Conservation (phyloP, 1,140 invertebrate genomes). For the Eubasilissa regina region DNA sequence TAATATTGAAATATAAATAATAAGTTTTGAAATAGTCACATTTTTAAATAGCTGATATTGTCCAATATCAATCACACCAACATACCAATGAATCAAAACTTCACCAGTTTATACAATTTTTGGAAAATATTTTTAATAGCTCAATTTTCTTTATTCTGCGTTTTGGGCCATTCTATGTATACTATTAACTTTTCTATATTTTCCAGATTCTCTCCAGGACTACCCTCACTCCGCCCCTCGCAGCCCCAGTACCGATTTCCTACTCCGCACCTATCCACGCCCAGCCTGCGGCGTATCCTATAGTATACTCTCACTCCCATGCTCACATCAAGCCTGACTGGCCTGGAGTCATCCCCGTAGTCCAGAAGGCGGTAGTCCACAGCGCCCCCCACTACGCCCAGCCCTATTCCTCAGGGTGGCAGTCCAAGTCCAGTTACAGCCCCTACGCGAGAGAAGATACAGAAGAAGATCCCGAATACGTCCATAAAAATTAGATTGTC, state of each 20-base stretch:
- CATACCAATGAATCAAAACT: too few relatives aligned
- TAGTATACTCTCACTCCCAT: conserved; percentile 37
- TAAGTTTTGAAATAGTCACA: too few relatives aligned
- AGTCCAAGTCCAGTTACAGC: conserved; percentile 33
- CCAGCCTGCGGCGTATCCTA: conserved; percentile 32
- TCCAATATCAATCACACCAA: too few relatives aligned
- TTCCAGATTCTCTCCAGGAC: conserved; percentile 64
- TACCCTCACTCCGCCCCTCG: conserved; percentile 61
- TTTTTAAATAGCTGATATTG: too few relatives aligned
- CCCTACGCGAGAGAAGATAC: conserved; percentile 55
- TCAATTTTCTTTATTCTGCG: too few relatives aligned
- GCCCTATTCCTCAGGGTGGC: conserved; percentile 45
- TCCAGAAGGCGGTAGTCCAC: conserved; percentile 46
- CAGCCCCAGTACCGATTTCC: conserved; percentile 61
- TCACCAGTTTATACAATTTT: too few relatives aligned
- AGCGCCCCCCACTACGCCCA: conserved; percentile 26
- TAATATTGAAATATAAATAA: too few relatives aligned
- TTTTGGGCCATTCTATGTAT: too few relatives aligned
- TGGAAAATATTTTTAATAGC: too few relatives aligned
- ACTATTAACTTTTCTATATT: neutral
- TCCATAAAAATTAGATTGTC: conserved; percentile 23
- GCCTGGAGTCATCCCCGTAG: conserved; percentile 32
- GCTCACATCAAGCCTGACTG: neutral
- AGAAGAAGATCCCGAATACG: conserved; percentile 41
- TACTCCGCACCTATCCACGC: conserved; percentile 64